Percentiles rank a stretch among this genome's conserved stretches.
Evolutionary conservation across 64 coral and sea anemone species (phyloP).

Genomic region (Trachythela sp.): DNA sequence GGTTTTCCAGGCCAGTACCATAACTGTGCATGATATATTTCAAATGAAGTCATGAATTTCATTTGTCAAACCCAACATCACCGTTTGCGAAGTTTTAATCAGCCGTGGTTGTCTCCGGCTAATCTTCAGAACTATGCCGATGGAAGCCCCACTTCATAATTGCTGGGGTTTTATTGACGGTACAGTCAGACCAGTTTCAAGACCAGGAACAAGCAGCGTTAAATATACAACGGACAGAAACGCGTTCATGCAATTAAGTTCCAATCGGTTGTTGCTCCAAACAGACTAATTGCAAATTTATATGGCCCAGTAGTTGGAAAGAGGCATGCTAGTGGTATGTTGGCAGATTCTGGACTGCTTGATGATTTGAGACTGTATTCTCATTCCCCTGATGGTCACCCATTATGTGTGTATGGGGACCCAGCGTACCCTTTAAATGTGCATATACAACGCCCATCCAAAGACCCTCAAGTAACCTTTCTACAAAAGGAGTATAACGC

Average conservation of each 20-base stretch:
- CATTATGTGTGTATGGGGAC: conserved; percentile 17
- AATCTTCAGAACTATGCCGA: conserved; percentile 16
- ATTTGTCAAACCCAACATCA: background rate
- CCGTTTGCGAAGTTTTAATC: no score
- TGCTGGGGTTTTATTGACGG: no score
- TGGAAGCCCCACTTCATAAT: conserved; percentile 27
- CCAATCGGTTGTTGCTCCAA: no score
- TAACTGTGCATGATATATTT: background rate
- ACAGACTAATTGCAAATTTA: no score
- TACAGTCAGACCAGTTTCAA: conserved; percentile 33
- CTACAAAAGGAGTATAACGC: conserved; percentile 7
- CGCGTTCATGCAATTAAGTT: no score
- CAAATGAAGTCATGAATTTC: background rate
- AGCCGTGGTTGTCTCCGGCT: background rate
- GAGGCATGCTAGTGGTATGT: conserved; percentile 34
- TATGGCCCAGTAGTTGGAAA: no score
- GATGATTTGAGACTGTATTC: conserved; percentile 15
- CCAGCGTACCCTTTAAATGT: conserved; percentile 19
- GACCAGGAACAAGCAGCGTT: background rate
- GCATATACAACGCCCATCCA: conserved; percentile 34
- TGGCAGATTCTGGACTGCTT: conserved; percentile 28
- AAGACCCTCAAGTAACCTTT: background rate
- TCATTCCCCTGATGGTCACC: background rate
- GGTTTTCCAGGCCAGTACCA: background rate
- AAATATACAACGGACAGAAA: background rate